Conservation (phyloP, 1,140 invertebrate species). For the Tetragnatha versicolor region DNA sequence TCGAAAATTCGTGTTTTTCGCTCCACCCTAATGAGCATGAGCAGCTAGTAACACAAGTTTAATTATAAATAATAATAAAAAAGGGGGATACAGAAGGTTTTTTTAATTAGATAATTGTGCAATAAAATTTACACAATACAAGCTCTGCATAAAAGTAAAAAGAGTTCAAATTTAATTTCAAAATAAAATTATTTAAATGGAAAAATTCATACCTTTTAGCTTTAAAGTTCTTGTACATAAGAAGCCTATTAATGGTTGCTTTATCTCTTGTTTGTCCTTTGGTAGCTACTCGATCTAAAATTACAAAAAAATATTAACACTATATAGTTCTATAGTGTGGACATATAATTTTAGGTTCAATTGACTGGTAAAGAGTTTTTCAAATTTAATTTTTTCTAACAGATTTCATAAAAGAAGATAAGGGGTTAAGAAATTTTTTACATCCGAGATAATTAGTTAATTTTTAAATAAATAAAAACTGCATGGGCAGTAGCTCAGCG, state of each 20-base stretch:
- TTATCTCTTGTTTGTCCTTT: constrained; percentile 80
- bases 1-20: too few species aligned
- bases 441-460: too few species aligned
- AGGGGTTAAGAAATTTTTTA: too few species aligned
- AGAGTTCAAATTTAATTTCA: not conserved
- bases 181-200: not conserved
- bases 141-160: not conserved
- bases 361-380: not conserved
- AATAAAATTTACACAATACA: not conserved
- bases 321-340: not conserved
- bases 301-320: not conserved
- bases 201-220: constrained; percentile 74
- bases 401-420: too few species aligned
- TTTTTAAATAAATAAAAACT: too few species aligned
- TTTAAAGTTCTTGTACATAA: constrained; percentile 98
- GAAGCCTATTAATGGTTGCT: constrained; percentile 92
- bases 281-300: constrained; percentile 64
- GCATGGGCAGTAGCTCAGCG: too few species aligned
- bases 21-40: too few species aligned
- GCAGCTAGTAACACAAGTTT: too few species aligned
- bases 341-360: not conserved
- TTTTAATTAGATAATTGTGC: not conserved
- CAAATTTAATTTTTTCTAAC: not conserved
- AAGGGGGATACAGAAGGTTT: too few species aligned
- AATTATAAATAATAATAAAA: too few species aligned